Conservation (phyloP, 2,113 vertebrate genomes). For the Etheostoma cragini region DNA sequence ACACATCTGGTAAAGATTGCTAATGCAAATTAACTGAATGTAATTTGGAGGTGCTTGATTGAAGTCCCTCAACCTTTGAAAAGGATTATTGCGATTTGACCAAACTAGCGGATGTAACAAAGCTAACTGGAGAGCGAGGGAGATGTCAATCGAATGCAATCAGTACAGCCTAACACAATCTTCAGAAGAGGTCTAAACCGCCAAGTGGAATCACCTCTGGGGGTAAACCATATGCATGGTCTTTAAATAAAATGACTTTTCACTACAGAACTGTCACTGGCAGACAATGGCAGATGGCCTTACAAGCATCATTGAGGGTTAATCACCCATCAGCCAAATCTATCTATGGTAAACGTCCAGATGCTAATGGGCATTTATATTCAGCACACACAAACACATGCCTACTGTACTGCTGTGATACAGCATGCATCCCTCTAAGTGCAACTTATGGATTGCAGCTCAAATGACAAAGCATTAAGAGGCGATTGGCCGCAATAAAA, state of each 20-base stretch:
- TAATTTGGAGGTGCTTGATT: no score
- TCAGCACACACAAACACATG: neutral
- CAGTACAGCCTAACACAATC: neutral
- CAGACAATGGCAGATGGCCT: constrained; percentile 58
- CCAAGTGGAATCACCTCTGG: neutral
- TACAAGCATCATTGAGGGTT: constrained; percentile 39
- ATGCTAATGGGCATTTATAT: constrained; percentile 46
- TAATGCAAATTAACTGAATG: no score
- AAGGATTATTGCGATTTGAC: neutral
- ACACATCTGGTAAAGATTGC: no score
- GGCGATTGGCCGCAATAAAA: constrained; percentile 29
- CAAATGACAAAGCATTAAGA: constrained; percentile 41
- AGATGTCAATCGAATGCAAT: neutral
- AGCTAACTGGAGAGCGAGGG: neutral
- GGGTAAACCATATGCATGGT: neutral
- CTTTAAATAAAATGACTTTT: constrained; percentile 12
- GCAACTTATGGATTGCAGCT: constrained; percentile 29
- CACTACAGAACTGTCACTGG: constrained; percentile 15
- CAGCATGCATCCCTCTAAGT: neutral
- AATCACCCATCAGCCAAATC: constrained; percentile 49
- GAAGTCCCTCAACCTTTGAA: neutral
- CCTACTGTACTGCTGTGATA: constrained; percentile 11
- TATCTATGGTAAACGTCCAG: constrained; percentile 38
- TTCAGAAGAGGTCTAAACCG: neutral
- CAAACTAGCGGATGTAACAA: neutral